These are phyloP conservation scores for Himantopus leucocephalus DNA, from an alignment of 2,113 vertebrate genomes.

Conservation along the genomic window DNA sequence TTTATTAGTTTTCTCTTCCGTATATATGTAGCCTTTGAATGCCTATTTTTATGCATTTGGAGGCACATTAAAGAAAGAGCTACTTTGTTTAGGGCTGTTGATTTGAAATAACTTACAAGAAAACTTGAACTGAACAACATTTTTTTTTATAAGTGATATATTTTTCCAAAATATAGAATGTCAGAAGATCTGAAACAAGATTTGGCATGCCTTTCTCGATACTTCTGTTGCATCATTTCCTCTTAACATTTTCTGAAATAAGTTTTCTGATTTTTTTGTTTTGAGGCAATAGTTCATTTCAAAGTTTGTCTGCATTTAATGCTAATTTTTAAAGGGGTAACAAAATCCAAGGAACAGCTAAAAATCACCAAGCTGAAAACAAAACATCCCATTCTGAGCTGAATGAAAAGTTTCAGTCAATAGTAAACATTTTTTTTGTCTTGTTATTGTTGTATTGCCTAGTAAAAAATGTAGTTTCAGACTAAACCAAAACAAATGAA, in stretches of 20 bases:
- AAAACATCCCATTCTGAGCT: neutral
- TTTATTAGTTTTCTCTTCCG: neutral
- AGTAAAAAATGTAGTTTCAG: slow-evolving; percentile 12
- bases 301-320: neutral
- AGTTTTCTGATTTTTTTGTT: neutral
- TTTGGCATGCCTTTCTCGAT: neutral
- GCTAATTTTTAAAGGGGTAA: neutral
- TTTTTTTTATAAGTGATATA: neutral
- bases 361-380: neutral
- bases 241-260: neutral
- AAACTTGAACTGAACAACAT: neutral
- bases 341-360: neutral
- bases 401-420: slow-evolving; percentile 38
- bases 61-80: neutral
- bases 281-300: neutral
- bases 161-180: neutral
- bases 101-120: neutral
- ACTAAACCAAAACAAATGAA: slow-evolving; percentile 42
- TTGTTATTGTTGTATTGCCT: slow-evolving; percentile 30
- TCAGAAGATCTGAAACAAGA: neutral
- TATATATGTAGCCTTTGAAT: neutral
- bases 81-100: neutral
- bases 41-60: neutral
- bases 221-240: neutral
- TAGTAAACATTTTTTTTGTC: slow-evolving; percentile 45